These are phyloP conservation scores for Danaus melanippus DNA, from an alignment of 1,140 invertebrate species.

Conservation along the genomic window DNA sequence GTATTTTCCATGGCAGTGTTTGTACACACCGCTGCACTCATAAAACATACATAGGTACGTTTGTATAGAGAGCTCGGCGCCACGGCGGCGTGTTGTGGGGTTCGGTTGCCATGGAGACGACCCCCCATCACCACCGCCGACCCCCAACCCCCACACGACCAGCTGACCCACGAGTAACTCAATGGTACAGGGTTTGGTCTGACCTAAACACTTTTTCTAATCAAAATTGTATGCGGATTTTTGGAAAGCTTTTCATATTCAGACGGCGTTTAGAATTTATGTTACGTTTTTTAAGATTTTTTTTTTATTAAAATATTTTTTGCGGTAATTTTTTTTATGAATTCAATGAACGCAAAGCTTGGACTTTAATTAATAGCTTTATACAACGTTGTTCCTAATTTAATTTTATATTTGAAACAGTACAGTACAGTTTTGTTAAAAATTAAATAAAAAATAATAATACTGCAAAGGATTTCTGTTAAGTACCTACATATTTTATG, in stretches of 20 bases:
- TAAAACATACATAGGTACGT: constrained; percentile 52
- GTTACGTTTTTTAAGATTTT: too few species aligned
- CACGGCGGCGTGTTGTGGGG: constrained; percentile 65
- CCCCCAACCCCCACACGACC: constrained; percentile 50
- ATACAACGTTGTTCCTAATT: too few species aligned
- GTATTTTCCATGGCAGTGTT: constrained; percentile 27
- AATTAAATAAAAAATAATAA: too few species aligned
- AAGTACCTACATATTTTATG: too few species aligned
- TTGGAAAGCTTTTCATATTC: background rate
- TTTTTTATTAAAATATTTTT: too few species aligned
- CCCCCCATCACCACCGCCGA: constrained; percentile 31
- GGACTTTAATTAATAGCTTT: too few species aligned
- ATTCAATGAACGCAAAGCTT: too few species aligned
- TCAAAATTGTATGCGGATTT: constrained; percentile 14
- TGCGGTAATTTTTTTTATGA: too few species aligned
- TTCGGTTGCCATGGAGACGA: constrained; percentile 42
- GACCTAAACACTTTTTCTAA: constrained; percentile 25
- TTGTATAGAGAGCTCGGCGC: constrained; percentile 48
- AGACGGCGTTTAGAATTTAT: too few species aligned
- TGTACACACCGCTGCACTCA: constrained; percentile 42
- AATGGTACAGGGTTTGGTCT: constrained; percentile 43
- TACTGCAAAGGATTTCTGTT: too few species aligned
- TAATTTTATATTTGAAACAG: too few species aligned
- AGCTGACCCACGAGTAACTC: constrained; percentile 57
- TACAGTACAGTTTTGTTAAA: too few species aligned